Base-by-base conservation (phyloP, 2,888 invertebrate genomes). In the Meiosimyza decipiens region DNA sequence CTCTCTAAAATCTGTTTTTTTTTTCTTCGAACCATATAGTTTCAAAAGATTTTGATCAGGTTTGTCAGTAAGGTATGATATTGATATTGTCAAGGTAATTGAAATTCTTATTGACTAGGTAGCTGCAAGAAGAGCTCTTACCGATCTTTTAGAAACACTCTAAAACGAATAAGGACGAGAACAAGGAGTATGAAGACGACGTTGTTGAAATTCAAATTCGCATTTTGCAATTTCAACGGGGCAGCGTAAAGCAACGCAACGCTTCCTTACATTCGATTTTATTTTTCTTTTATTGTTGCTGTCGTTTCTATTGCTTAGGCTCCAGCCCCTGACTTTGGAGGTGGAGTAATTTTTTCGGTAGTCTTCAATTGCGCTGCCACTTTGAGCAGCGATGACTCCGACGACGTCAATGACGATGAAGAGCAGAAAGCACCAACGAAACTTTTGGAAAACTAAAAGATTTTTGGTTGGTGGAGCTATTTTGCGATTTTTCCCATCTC, bases 401-500 rank as follows among this genome's bases (percentile, higher is more conserved):
- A 16, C 12, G 49, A 60, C 13, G 40, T 18, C n/a, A n/a, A 54
- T 6, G 11, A 28, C 49, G n/a, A 6, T 15, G 40, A 63, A 49
- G 16, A 16, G 73, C 82, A 79, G 82, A 76, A 79, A 79, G 28
- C 79, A 81, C 78, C 79, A 82, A 76, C 79, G 79, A 75, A 82
- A 81, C 79, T 82, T 81, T 82, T 81, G 81, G 49, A 57, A 79
- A 82, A 82, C 80, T 80, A 80, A 82, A 82, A 82, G 81, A 82
- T 82, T 82, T 81, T 82, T 82, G 82, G 81, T 82, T 82, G 81
- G 81, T 80, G 82, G 80, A 82, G 81, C 81, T 80, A 80, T 81
- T 81, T 79, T 82, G 76, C 78, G 78, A 50, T 62, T 69, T 52
- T 60, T 28, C n/a, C n/a, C 63, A 16, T 63, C 40, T 63, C 18